Evolutionary conservation across 2,797 vertebrate species (phyloP).

Genomic region (Heliangelus exortis): DNA sequence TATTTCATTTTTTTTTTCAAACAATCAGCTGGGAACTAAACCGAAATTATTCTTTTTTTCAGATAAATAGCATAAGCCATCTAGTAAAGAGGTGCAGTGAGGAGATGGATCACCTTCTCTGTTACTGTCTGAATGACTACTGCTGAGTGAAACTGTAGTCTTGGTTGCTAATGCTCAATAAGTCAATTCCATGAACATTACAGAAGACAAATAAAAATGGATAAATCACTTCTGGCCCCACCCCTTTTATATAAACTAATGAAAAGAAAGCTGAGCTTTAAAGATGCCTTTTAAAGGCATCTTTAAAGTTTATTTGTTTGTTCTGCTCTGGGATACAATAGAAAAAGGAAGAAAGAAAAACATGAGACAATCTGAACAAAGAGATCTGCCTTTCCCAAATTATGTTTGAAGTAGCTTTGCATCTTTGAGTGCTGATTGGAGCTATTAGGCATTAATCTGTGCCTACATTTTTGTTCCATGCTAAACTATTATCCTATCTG

Average conservation of each 20-base stretch:
- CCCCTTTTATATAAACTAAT: neutral
- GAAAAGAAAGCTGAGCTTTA: constrained; percentile 1
- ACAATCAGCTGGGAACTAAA: neutral
- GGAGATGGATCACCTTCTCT: constrained; percentile 27
- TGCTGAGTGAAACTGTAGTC: constrained; percentile 41
- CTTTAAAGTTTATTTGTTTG: neutral
- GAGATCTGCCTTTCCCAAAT: neutral
- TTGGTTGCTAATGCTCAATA: constrained; percentile 17
- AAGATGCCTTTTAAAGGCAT: neutral
- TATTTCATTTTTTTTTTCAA: neutral
- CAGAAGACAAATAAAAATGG: neutral
- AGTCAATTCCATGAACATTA: neutral
- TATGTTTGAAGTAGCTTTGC: neutral
- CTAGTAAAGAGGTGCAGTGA: neutral
- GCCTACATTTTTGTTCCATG: neutral
- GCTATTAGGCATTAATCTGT: neutral
- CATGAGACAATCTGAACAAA: neutral
- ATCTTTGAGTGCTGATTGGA: neutral
- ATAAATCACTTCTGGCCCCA: neutral
- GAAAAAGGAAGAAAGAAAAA: neutral
- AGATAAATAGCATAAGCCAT: neutral
- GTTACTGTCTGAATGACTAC: constrained; percentile 21
- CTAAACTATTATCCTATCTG: neutral
- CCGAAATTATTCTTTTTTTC: neutral
- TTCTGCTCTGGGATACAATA: neutral